Conservation (phyloP, 2,113 vertebrate species). For the Diglossa brunneiventris region DNA sequence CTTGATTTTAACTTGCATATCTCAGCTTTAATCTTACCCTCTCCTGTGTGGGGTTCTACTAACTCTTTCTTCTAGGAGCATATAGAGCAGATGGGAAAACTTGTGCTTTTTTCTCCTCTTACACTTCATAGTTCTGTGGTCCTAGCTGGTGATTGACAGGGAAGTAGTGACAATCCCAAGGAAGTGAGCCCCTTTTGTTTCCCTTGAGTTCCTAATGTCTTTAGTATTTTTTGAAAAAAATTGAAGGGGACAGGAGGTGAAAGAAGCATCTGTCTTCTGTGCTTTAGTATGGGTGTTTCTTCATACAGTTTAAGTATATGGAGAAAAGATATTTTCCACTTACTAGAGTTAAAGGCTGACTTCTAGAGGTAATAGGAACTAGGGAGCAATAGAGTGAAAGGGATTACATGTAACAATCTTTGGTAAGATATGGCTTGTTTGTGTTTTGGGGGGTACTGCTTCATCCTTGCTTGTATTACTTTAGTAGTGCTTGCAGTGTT, state of each 20-base stretch:
- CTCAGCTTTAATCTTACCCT: background rate
- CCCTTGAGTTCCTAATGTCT: background rate
- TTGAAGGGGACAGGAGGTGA: background rate
- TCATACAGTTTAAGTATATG: background rate
- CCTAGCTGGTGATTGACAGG: background rate
- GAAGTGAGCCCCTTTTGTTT: background rate
- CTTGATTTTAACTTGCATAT: background rate
- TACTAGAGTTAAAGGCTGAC: background rate
- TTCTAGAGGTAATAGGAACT: background rate
- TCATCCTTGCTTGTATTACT: background rate
- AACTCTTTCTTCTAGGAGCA: background rate
- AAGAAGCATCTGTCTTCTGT: background rate
- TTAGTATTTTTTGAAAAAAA: background rate
- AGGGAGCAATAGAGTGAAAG: background rate
- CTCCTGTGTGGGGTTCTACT: background rate
- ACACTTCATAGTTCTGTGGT: background rate
- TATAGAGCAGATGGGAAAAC: background rate
- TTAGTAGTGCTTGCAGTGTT: fast-evolving
- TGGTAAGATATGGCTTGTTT: background rate
- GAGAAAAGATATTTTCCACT: background rate
- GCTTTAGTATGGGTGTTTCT: background rate
- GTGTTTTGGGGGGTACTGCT: background rate
- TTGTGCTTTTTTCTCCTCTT: background rate
- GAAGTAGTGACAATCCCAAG: background rate
- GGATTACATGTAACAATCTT: background rate